Base-by-base conservation (phyloP, 2,113 vertebrate genomes). In the Oryzias curvinotus region DNA sequence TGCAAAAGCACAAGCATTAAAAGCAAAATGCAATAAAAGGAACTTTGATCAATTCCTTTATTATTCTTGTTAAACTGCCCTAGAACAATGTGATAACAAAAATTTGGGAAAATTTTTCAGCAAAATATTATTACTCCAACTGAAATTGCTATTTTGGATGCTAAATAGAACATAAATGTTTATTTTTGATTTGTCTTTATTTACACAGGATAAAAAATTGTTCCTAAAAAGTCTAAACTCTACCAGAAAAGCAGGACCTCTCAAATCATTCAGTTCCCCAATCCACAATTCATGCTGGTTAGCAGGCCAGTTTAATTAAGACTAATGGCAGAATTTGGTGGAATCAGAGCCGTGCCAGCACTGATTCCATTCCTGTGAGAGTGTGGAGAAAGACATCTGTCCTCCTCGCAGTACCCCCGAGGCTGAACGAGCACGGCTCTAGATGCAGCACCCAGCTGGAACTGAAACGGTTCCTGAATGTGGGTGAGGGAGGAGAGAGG, bases 361-460 rank as follows among this genome's bases (percentile, higher is more conserved):
- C 62, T 28, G 44, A 44, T 45, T 60, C 62, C 60, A 56, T 70
- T 69, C 78, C 36, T 57, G 42, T 65, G 52, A 28, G 48, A 73
- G 60, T 26, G 56, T 21, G 13, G 52, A 65, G 75, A 73, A 52
- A 75, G 30, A 64, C 55, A 57, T 68, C 47, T 58, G 43, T 69
- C 26, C 55, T 71, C 59, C 53, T 28, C 7, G 5, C 48, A 36
- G 13, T 45, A 21, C 51, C 50, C 71, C 44, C 7, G 42, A 69
- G 76, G 64, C 73, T 74, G 60, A 85, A 74, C 7, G 48, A 80
- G 62, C 70, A 71, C 57, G 66, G 69, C 71, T 81, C 73, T 74
- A 78, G 78, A 85, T 75, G 84, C 77, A 71, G 85, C 80, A 85
- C 73, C 83, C 81, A 85, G 82, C 79, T 87, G 75, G 78, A 86